These are phyloP conservation scores for Molossus molossus DNA, from an alignment of 2,797 vertebrate species.

Conservation along the genomic window DNA sequence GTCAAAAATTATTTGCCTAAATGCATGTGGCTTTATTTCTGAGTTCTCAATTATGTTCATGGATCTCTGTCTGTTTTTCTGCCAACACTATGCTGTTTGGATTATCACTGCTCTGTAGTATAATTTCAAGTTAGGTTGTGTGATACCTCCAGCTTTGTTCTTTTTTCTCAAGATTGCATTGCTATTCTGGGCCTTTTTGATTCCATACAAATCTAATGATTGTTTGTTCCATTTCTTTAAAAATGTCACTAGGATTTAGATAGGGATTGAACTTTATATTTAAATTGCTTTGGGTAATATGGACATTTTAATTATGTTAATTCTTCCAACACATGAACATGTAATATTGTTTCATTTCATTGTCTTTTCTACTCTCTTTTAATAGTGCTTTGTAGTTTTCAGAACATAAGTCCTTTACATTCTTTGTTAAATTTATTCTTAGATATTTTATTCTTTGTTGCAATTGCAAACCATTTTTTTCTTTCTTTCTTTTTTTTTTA, in stretches of 20 bases:
- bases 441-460: background rate
- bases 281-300: background rate
- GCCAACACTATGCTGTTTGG: background rate
- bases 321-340: background rate
- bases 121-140: background rate
- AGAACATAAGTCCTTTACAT: background rate
- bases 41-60: background rate
- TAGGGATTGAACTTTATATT: background rate
- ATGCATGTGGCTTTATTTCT: background rate
- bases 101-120: background rate
- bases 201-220: background rate
- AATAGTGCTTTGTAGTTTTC: background rate
- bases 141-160: background rate
- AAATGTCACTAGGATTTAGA: background rate
- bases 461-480: background rate
- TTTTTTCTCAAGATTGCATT: background rate
- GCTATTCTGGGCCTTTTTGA: background rate
- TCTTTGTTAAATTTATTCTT: background rate
- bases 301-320: background rate
- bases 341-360: background rate
- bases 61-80: background rate
- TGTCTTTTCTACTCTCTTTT: background rate
- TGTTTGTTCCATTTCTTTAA: background rate
- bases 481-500: no score
- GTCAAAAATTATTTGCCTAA: background rate